Conservation (phyloP, 1,140 invertebrate species). For the Thrips palmi region DNA sequence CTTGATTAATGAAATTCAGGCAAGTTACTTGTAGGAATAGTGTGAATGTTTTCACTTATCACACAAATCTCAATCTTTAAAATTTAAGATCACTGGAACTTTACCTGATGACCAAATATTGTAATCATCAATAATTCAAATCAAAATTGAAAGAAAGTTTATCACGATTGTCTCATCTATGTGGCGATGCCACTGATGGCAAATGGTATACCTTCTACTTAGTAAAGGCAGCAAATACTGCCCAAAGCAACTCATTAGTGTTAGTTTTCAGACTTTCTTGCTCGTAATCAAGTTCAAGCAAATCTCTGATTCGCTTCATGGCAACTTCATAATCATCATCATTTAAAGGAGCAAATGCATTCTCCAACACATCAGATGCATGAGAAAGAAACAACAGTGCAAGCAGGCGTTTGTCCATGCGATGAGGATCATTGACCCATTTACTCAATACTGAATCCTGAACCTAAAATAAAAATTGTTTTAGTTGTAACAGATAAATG, state of each 20-base stretch:
- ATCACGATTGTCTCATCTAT: too few species aligned
- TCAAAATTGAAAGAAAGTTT: too few species aligned
- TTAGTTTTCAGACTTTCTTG: conserved; percentile 73
- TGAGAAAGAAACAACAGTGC: conserved; percentile 90
- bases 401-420: conserved; percentile 88
- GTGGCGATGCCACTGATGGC: too few species aligned
- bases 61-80: too few species aligned
- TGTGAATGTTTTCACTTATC: too few species aligned
- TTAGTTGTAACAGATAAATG: background rate
- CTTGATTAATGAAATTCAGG: too few species aligned
- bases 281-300: conserved; percentile 94
- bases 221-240: conserved; percentile 93
- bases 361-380: conserved; percentile 96
- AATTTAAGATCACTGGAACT: too few species aligned
- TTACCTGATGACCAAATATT: too few species aligned
- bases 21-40: too few species aligned
- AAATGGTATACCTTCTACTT: conserved; percentile 51
- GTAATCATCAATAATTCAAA: too few species aligned
- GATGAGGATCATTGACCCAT: conserved; percentile 95
- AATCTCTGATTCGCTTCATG: conserved; percentile 86
- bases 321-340: conserved; percentile 98
- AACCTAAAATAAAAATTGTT: conserved; percentile 46
- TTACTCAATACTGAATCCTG: conserved; percentile 91
- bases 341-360: conserved; percentile 96
- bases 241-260: conserved; percentile 90